A percentile compares a stretch with the other conserved stretches of the same genome.
Conservation (phyloP, 2,113 vertebrate genomes). For the Cygnus atratus region DNA sequence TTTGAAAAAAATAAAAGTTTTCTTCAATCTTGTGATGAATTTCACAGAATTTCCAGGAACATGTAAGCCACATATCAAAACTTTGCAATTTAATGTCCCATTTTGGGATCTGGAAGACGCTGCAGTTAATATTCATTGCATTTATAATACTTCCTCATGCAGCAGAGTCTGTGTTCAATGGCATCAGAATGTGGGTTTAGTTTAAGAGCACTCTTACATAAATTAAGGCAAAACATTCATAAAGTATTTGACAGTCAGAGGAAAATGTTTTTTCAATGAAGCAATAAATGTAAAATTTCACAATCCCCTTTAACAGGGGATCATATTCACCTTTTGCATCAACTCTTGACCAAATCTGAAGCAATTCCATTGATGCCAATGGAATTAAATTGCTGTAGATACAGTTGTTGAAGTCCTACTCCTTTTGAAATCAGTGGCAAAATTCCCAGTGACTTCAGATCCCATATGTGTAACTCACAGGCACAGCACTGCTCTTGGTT, state of each 20-base stretch:
- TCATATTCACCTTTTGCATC: not conserved
- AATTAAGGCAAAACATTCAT: not conserved
- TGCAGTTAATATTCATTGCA: not conserved
- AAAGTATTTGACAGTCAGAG: not conserved
- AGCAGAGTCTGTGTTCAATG: not conserved
- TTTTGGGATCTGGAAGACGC: not conserved
- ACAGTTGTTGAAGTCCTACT: not conserved
- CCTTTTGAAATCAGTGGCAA: not conserved
- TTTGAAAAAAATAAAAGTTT: not conserved
- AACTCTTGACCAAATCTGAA: not conserved
- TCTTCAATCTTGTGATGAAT: not conserved
- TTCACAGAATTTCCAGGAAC: constrained; percentile 26
- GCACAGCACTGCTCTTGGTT: not conserved
- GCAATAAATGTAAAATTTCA: not conserved
- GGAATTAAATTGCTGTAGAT: not conserved
- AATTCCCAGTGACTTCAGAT: not conserved
- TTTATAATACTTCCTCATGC: not conserved
- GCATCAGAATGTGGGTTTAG: not conserved
- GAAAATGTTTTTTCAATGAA: not conserved
- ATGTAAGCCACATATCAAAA: not conserved
- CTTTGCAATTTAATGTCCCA: not conserved
- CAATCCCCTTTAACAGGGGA: not conserved
- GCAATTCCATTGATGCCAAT: not conserved
- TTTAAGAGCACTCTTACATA: not conserved
- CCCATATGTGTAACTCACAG: not conserved